Evolutionary conservation across 2,113 vertebrate species (phyloP), one percentile per base, ranked within the genome.

Genomic region (Elephantulus edwardii): DNA sequence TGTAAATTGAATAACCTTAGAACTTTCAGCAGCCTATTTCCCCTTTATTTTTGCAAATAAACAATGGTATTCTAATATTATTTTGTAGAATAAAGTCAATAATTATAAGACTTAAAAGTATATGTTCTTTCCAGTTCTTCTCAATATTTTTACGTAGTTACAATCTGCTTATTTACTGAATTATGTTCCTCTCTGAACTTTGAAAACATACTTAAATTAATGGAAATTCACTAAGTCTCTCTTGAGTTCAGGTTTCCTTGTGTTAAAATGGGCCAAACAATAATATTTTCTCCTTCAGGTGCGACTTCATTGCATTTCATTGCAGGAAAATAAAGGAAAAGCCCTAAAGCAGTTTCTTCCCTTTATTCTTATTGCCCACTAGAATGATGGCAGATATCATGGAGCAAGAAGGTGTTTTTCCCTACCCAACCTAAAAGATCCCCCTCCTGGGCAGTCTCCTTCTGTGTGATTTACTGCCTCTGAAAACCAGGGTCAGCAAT

Each of bases 1-100:
- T 88, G 66, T 81, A 76, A 75, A n/a, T 71, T 33, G 14, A 82
- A 81, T 88, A 50, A 71, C 12, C 58, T 81, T 88, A 85, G 84
- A 82, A 72, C n/a, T 89, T 19, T 77, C 48, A 89, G 64, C 19
- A 75, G 40, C 24, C 19, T 72, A 81, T 75, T 89, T 89, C 8
- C 30, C 30, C 35, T 40, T 46, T 14, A 70, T 75, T 77, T 44
- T 66, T 72, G 46, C 38, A 77, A 42, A 50, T 35, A 62, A 78
- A 40, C 10, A 72, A 12, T 64, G 71, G 40, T 81, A 30, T 0
- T 26, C 17, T 62, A 68, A 78, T 0, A 44, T 12, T 79, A 10
- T 75, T 83, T 83, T 93, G 72, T 26, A 89, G 71, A 54, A 71
- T 35, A 71, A 85, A 87, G 44, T 35, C 48, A 85, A 0, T 75